Evolutionary conservation across 2,888 invertebrate genomes (phyloP).

Genomic region (Oscheius sp.): DNA sequence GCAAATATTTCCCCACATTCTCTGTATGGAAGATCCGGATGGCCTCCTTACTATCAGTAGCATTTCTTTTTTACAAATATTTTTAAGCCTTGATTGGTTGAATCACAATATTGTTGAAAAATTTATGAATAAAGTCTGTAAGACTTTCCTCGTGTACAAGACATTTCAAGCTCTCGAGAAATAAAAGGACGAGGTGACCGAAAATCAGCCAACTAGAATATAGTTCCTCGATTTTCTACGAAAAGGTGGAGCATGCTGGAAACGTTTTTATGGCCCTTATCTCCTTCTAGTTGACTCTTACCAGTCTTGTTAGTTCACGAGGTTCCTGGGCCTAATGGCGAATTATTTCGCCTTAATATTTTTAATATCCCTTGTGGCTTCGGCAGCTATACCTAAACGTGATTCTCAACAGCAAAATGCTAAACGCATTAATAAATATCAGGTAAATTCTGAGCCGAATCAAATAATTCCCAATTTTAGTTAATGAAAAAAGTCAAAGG

Average conservation of each 20-base stretch:
- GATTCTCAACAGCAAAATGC: neutral
- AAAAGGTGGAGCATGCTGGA: too few species aligned
- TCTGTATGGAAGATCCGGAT: conserved; percentile 7
- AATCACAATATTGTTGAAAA: too few species aligned
- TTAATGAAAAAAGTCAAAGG: conserved; percentile 33
- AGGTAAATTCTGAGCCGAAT: neutral
- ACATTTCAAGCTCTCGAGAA: neutral
- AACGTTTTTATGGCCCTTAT: too few species aligned
- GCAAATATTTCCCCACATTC: conserved; percentile 15
- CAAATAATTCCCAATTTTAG: neutral
- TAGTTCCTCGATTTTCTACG: too few species aligned
- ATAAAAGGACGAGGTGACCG: too few species aligned
- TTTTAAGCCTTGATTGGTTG: neutral
- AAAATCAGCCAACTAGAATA: too few species aligned
- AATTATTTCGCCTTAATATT: neutral
- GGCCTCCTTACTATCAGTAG: conserved; percentile 21
- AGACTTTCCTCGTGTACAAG: too few species aligned
- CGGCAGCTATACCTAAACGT: neutral
- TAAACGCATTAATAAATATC: conserved; percentile 2
- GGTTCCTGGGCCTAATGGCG: too few species aligned
- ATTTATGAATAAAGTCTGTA: too few species aligned
- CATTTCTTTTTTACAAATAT: conserved; percentile 4
- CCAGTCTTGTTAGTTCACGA: too few species aligned
- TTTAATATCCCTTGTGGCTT: neutral
- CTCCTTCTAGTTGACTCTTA: too few species aligned